These are phyloP conservation scores for Mesoclemmys tuberculata DNA, from an alignment of 2,113 vertebrate species.

Conservation along the genomic window DNA sequence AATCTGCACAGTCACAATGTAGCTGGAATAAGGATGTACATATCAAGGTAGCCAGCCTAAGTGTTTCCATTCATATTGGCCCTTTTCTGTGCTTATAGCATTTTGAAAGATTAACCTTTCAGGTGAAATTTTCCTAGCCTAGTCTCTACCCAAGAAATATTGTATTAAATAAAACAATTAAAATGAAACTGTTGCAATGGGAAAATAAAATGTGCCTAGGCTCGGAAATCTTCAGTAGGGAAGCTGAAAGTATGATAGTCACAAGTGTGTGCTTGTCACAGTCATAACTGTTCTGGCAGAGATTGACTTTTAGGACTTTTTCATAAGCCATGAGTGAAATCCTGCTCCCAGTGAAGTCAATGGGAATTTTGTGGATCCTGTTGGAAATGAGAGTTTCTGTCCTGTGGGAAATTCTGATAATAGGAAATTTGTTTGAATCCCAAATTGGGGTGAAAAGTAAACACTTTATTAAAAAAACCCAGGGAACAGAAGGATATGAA, in stretches of 20 bases:
- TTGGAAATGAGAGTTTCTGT: neutral
- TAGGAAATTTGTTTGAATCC: neutral
- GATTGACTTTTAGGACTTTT: neutral
- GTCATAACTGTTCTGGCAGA: slow-evolving; percentile 23
- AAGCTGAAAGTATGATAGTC: neutral
- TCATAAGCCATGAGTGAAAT: neutral
- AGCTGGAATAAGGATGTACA: neutral
- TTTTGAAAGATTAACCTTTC: neutral
- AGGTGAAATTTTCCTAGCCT: slow-evolving; percentile 2
- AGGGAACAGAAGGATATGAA: no score
- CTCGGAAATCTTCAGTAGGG: slow-evolving; percentile 13
- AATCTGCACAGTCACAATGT: neutral
- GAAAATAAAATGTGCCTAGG: slow-evolving; percentile 53
- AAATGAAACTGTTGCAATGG: slow-evolving; percentile 67
- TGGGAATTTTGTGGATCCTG: neutral
- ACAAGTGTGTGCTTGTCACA: neutral
- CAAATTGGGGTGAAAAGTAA: neutral
- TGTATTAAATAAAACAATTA: neutral
- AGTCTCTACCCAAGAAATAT: slow-evolving; percentile 21
- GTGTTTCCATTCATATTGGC: neutral
- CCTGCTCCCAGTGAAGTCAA: neutral
- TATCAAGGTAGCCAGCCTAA: neutral
- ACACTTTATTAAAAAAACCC: neutral
- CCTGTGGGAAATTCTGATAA: neutral
- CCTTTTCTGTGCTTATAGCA: neutral